Conservation (phyloP, 1,140 invertebrate species). For the Pseudomyrmex dendroicus region DNA sequence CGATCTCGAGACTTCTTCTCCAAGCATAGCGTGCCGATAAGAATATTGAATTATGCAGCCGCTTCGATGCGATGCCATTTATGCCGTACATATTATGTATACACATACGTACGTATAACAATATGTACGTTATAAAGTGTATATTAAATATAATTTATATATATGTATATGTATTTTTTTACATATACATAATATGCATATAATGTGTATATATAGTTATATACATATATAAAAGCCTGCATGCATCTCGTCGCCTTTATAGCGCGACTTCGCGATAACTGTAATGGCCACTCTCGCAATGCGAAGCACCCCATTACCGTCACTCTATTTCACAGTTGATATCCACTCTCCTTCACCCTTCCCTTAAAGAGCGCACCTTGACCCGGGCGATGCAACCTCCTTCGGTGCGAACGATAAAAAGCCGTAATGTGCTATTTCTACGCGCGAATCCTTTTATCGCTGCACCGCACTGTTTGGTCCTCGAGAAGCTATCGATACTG, state of each 20-base stretch:
- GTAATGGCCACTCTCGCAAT: constrained; percentile 73
- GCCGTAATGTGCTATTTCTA: constrained; percentile 2
- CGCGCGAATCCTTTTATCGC: constrained; percentile 32
- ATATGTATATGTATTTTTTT: constrained; percentile 1
- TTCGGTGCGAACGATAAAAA: constrained; percentile 54
- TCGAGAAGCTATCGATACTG: not conserved
- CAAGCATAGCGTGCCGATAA: constrained; percentile 5
- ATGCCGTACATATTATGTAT: not conserved
- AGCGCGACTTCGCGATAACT: constrained; percentile 71
- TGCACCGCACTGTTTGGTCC: constrained; percentile 1
- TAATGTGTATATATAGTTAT: not conserved
- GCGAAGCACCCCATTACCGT: constrained; percentile 71
- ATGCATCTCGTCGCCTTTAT: constrained; percentile 59
- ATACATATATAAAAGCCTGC: constrained; percentile 34
- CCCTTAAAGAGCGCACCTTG: constrained; percentile 62
- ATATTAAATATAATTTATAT: not conserved
- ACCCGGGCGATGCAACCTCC: constrained; percentile 49
- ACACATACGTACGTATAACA: not conserved
- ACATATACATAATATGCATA: no score
- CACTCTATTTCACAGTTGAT: constrained; percentile 74
- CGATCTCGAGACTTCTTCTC: not conserved
- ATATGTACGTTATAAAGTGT: not conserved
- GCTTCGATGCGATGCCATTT: constrained; percentile 32
- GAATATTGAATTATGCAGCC: constrained; percentile 66
- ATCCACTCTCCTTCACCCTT: constrained; percentile 62